Percentiles rank a stretch among this genome's conserved stretches.
These are phyloP conservation scores for Hyles lineata DNA, from an alignment of 2,888 invertebrate genomes.

Conservation along the genomic window DNA sequence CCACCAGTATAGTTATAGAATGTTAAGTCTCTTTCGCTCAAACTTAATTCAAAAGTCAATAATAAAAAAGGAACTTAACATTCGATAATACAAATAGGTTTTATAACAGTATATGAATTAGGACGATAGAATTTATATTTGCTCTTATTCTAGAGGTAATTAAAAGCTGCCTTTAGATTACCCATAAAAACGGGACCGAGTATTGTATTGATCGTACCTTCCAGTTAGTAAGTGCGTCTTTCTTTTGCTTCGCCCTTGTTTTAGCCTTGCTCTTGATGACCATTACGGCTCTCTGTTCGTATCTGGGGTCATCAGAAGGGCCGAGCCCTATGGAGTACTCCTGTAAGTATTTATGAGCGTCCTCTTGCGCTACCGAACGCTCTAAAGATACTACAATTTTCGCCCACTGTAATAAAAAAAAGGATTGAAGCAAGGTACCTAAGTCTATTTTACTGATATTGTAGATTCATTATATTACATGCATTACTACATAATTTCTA, in stretches of 20 bases:
- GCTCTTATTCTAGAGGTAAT: neutral
- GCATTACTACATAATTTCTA: too few relatives aligned
- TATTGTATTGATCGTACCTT: slow-evolving; percentile 87
- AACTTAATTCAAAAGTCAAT: too few relatives aligned
- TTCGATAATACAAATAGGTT: too few relatives aligned
- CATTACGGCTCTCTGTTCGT: slow-evolving; percentile 97
- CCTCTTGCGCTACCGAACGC: slow-evolving; percentile 94
- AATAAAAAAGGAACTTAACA: too few relatives aligned
- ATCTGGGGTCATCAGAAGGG: slow-evolving; percentile 92
- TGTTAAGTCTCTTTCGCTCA: too few relatives aligned
- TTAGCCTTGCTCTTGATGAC: slow-evolving; percentile 99
- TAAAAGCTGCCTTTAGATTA: neutral
- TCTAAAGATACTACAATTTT: slow-evolving; percentile 99
- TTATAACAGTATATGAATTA: too few relatives aligned
- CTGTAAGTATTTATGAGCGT: slow-evolving; percentile 95
- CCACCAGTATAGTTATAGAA: too few relatives aligned
- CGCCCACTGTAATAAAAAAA: slow-evolving; percentile 90
- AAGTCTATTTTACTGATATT: too few relatives aligned
- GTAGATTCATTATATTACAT: too few relatives aligned
- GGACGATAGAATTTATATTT: neutral
- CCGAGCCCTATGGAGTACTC: slow-evolving; percentile 97
- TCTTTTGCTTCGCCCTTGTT: slow-evolving; percentile 97
- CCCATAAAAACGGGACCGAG: neutral
- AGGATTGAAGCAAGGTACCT: too few relatives aligned
- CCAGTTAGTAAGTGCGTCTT: slow-evolving; percentile 98